Conservation (phyloP, 2,113 vertebrate genomes). For the Gymnobelideus leadbeateri region DNA sequence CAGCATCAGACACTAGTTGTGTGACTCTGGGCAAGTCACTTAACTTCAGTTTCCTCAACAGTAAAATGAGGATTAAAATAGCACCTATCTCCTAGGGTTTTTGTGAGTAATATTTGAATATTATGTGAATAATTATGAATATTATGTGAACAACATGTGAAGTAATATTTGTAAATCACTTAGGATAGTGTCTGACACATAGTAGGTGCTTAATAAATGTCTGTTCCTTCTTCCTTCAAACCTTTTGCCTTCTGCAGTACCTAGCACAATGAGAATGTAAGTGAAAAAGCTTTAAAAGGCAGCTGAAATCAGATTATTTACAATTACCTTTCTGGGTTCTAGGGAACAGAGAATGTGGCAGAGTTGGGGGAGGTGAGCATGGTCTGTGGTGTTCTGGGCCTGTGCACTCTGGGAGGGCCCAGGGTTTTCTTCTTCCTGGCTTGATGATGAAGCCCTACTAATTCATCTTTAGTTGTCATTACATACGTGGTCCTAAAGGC, state of each 20-base stretch:
- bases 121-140: too few relatives aligned
- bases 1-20: background rate
- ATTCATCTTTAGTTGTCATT: background rate
- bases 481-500: background rate
- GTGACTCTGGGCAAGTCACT: background rate
- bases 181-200: background rate
- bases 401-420: background rate
- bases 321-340: too few relatives aligned
- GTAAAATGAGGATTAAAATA: background rate
- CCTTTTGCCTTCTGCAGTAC: background rate
- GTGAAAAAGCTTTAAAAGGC: too few relatives aligned
- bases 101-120: background rate
- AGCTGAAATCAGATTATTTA: too few relatives aligned
- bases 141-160: background rate
- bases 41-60: background rate
- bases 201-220: background rate
- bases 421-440: background rate
- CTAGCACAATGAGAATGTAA: too few relatives aligned
- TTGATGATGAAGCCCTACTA: background rate
- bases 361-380: background rate
- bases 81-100: background rate
- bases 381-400: background rate
- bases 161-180: background rate
- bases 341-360: background rate
- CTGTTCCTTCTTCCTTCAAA: background rate